These are phyloP conservation scores for Kuschelorhynchus macadamiae DNA, from an alignment of 2,888 invertebrate genomes.

Conservation along the genomic window DNA sequence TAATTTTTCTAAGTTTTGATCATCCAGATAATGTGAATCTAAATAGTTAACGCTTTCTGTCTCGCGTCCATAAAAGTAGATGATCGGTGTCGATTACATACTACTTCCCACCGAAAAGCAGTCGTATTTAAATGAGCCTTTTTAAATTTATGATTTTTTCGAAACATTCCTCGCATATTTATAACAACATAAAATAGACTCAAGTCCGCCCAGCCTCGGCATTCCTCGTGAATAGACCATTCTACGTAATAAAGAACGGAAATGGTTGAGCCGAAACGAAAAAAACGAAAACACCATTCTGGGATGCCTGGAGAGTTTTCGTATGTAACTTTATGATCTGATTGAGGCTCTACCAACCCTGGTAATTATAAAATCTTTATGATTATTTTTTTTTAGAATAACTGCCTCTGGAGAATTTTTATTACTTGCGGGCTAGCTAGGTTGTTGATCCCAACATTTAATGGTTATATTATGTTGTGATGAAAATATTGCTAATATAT, in stretches of 20 bases:
- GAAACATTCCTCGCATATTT: conserved; percentile 38
- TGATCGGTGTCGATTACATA: conserved; percentile 11
- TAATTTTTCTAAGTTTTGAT: too few species aligned
- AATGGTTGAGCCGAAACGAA: conserved; percentile 39
- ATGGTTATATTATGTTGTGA: too few species aligned
- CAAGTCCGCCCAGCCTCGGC: conserved; percentile 39
- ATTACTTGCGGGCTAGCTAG: too few species aligned
- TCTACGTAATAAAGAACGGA: conserved; percentile 47
- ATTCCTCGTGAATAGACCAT: conserved; percentile 43
- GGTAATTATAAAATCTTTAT: background rate
- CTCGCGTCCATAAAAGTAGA: background rate
- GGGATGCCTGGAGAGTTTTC: conserved; percentile 40
- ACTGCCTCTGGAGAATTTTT: background rate
- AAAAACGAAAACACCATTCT: conserved; percentile 44
- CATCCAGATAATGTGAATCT: too few species aligned
- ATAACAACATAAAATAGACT: conserved; percentile 43
- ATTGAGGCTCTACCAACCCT: too few species aligned
- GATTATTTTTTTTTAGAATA: background rate
- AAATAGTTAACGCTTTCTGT: too few species aligned
- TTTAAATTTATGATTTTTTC: conserved; percentile 24
- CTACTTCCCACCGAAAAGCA: conserved; percentile 12
- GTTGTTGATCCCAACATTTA: too few species aligned
- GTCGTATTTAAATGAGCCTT: conserved; percentile 27
- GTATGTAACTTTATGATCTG: background rate
- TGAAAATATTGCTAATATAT: too few species aligned